Conservation (phyloP, 2,888 invertebrate genomes). For the Mactromeris polynyma region DNA sequence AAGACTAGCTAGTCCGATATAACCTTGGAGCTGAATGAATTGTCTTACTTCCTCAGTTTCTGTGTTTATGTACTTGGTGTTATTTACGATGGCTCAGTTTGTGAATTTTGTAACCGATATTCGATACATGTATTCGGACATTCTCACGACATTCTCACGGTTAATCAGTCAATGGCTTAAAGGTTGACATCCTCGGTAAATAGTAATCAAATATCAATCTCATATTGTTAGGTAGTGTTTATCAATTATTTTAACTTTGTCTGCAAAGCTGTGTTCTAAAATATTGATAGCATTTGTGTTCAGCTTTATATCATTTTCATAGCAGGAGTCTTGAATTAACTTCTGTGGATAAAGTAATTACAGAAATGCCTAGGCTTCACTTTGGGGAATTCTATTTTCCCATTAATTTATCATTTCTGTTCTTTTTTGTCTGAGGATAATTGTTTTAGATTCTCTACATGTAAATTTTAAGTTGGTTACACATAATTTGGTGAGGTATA, state of each 20-base stretch:
- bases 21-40: too few relatives aligned
- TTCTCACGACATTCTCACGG: too few relatives aligned
- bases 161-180: too few relatives aligned
- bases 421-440: not conserved
- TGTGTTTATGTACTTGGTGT: too few relatives aligned
- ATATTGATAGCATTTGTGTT: not conserved
- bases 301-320: not conserved
- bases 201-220: not conserved
- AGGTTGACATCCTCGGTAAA: not conserved
- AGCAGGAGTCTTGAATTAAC: not conserved
- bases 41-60: too few relatives aligned
- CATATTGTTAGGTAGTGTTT: not conserved
- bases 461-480: not conserved
- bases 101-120: too few relatives aligned
- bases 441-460: not conserved
- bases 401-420: conserved; percentile 10
- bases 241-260: not conserved
- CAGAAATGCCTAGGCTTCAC: not conserved
- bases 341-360: conserved; percentile 11
- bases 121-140: too few relatives aligned
- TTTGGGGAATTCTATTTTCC: conserved; percentile 1
- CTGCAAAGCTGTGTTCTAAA: not conserved
- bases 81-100: too few relatives aligned
- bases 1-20: too few relatives aligned
- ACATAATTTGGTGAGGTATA: not conserved